Evolutionary conservation across 2,113 vertebrate genomes (phyloP), one percentile per base, ranked within the genome.

Genomic region (Cryptotis parvus): DNA sequence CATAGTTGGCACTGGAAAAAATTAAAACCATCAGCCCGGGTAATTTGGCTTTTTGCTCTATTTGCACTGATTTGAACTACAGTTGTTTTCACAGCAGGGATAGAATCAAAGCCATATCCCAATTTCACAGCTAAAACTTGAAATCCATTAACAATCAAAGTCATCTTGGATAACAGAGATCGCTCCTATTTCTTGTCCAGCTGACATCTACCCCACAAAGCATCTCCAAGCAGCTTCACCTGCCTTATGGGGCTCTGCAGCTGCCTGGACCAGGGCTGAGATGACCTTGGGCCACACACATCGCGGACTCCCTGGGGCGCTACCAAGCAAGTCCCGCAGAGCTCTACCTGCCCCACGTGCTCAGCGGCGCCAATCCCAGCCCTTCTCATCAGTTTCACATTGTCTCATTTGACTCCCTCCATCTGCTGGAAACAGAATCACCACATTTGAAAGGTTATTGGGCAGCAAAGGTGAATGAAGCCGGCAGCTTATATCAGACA

Each of bases 401-500:
- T 91, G 43, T 92, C 87, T 87, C 72, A 68, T 76, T 93, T 81
- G 63, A 69, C 66, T 90, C 74, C 55, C 58, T 90, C 35, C 66
- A 52, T 43, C 76, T 39, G 35, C 69, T 52, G 79, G 68, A 89
- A 86, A 76, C 63, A 91, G 77, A 87, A 75, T n/a, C 72, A 72
- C 68, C 66, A 80, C 73, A 90, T 87, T 84, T 66, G 87, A 87
- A 89, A 95, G 87, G 68, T 91, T 72, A 61, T 72, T 77, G 66
- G 52, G 75, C 45, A 82, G 84, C 74, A 92, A 72, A 82, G 82
- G 90, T 84, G 41, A 87, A 83, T 33, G 69, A 94, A 94, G 72
- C 74, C 91, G 84, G 79, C 55, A 78, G 84, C 87, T 86, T 43
- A 77, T 86, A 85, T 87, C 79, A 94, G 92, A 85, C 72, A 91